phyloP scores from a whole-genome alignment of 2,797 vertebrate genomes.

The Sebastes jordani region DNA sequence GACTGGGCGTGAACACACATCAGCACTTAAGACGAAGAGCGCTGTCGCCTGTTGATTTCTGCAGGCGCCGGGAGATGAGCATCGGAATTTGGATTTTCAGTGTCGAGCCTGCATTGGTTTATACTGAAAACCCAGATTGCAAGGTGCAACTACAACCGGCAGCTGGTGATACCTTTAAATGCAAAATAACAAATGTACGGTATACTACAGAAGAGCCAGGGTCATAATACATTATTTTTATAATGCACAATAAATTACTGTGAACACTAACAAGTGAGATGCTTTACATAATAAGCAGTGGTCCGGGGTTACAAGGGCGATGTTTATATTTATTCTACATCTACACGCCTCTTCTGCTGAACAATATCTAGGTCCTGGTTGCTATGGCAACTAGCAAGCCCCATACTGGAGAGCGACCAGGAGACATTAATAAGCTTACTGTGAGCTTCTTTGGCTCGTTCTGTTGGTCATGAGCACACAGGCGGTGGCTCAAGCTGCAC shows the following conservation, averaged over 20 bases:
- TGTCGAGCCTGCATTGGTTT: not conserved
- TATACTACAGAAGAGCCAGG: not conserved
- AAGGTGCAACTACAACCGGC: not conserved
- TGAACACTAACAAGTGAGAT: not conserved
- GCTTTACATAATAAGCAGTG: constrained; percentile 13
- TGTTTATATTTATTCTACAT: constrained; percentile 65
- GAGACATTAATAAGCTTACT: constrained; percentile 76
- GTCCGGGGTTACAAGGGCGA: constrained; percentile 23
- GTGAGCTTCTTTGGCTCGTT: constrained; percentile 72
- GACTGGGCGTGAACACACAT: constrained; percentile 65
- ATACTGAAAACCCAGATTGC: not conserved
- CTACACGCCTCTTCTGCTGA: constrained; percentile 34
- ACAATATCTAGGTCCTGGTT: constrained; percentile 70
- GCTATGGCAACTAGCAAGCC: constrained; percentile 78
- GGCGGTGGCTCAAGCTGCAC: constrained; percentile 7
- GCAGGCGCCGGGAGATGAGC: constrained; percentile 12
- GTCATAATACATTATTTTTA: not conserved
- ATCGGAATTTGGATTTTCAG: constrained; percentile 18
- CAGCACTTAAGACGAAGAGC: constrained; percentile 46
- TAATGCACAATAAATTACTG: not conserved
- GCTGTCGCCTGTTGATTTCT: constrained; percentile 55
- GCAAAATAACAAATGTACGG: not conserved
- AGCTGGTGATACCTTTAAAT: not conserved
- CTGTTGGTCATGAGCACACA: constrained; percentile 43
- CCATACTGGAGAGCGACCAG: constrained; percentile 63